A percentile compares a stretch with the other conserved stretches of the same genome.
Conservation (phyloP, 1,140 invertebrate species). For the Drosophila asahinai region DNA sequence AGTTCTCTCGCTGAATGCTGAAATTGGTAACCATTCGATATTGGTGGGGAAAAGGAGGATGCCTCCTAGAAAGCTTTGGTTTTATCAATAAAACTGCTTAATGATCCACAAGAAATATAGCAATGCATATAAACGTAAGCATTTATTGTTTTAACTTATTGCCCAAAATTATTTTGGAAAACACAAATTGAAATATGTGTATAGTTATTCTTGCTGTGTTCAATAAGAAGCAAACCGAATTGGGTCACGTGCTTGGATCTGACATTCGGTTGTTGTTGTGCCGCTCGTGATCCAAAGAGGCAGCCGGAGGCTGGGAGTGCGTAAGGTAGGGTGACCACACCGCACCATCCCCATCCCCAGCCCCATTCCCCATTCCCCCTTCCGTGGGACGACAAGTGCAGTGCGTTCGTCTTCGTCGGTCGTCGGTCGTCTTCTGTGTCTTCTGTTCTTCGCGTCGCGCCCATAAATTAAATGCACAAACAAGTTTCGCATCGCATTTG, state of each 20-base stretch:
- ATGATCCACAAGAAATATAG: too few relatives aligned
- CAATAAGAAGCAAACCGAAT: slow-evolving; percentile 51
- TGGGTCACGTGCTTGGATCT: slow-evolving; percentile 77
- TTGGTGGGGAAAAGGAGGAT: not conserved
- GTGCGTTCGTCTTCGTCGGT: slow-evolving; percentile 59
- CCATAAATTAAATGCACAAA: slow-evolving; percentile 84
- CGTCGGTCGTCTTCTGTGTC: slow-evolving; percentile 35
- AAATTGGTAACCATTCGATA: not conserved
- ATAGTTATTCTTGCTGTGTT: slow-evolving; percentile 5
- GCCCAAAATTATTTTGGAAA: not conserved
- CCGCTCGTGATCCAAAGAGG: slow-evolving; percentile 48
- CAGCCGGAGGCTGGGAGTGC: slow-evolving; percentile 42
- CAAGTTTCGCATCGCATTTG: slow-evolving; percentile 73
- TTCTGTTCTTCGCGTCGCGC: slow-evolving; percentile 72
- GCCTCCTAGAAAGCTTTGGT: too few relatives aligned
- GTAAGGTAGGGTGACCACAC: slow-evolving; percentile 27
- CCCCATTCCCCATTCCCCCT: slow-evolving; percentile 4
- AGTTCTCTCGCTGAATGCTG: too few relatives aligned
- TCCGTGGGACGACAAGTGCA: slow-evolving; percentile 75
- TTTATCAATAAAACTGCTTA: too few relatives aligned
- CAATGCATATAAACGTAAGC: too few relatives aligned
- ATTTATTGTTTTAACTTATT: not conserved
- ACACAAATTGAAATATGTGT: not conserved
- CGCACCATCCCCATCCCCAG: not conserved
- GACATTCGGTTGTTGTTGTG: slow-evolving; percentile 57